Evolutionary conservation across 2,888 invertebrate genomes (phyloP), one percentile per base, ranked within the genome.

Genomic region (Congeria kusceri): DNA sequence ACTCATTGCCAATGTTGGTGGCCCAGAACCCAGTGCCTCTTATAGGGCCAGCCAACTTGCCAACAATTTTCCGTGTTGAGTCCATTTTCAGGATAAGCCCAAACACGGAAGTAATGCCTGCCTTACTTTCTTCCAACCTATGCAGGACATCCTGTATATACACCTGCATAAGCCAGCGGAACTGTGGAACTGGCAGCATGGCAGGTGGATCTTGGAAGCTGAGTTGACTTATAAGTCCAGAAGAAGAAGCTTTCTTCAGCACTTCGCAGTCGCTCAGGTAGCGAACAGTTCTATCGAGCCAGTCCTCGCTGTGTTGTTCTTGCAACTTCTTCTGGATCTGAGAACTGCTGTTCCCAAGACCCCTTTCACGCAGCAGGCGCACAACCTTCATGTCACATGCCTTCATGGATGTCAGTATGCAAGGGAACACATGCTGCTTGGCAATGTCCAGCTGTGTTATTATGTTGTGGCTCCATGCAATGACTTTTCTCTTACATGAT

Each of bases 1-100:
- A 61, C 72, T 87, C 87, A 66, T 88, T 87, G 11, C 87, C 83
- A 20, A 88, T 77, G 49, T 83, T 87, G 11, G 87, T 87, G 15
- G 44, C 64, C 88, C 87, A 89, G 0, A 65, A 46, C 20, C 86
- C 85, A 2, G 88, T 86, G 1, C 72, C 66, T 9, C 64, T 58
- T 27, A n/a, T 32, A 20, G 58, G 53, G 18, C 87, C 87, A 25
- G 80, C 59, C 23, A 86, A 59, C 64, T 86, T 86, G 69, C 80
- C 85, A 2, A 71, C 68, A 28, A 73, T 27, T 32, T 73, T 85
- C 57, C 86, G 86, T 11, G 86, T 87, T n/a, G 88, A 88, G 58
- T 86, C 84, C 62, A 88, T 64, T 59, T 87, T 87, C 9, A 89
- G 49, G 5, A 87, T 67, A 3, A 9, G 27, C 0, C 88, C 88